Conservation (phyloP, 2,888 invertebrate genomes). For the Thecocarcelia acutangulata region DNA sequence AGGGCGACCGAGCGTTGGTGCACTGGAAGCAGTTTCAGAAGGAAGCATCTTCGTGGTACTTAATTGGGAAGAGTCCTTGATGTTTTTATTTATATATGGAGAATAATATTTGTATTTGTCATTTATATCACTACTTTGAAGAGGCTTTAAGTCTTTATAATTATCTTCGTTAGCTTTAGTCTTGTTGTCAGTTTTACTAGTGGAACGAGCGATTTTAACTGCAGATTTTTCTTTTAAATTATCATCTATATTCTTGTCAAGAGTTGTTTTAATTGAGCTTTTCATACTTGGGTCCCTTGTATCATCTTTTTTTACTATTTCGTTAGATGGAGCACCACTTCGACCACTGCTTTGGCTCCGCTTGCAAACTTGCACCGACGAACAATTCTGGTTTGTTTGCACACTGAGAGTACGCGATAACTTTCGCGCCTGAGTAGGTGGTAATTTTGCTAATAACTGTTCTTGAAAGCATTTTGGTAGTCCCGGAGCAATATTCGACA, state of each 20-base stretch:
- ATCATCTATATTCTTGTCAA: conserved; percentile 4
- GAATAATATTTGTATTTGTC: conserved; percentile 81
- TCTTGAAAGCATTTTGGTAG: conserved; percentile 87
- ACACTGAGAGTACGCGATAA: conserved; percentile 85
- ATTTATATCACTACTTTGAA: conserved; percentile 78
- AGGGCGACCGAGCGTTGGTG: conserved; percentile 75
- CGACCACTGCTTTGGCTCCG: conserved; percentile 82
- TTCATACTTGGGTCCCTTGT: conserved; percentile 9
- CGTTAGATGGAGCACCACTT: conserved; percentile 63
- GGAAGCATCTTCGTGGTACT: conserved; percentile 76
- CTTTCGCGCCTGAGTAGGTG: conserved; percentile 86
- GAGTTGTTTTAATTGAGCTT: neutral
- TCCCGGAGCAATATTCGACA: conserved; percentile 87
- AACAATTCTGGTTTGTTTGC: conserved; percentile 74
- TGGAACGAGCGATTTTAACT: conserved; percentile 15
- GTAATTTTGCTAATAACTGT: conserved; percentile 86
- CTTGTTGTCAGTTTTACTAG: conserved; percentile 75
- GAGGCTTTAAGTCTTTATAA: conserved; percentile 75
- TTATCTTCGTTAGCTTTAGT: conserved; percentile 77
- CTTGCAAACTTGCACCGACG: conserved; percentile 75
- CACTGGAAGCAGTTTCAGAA: conserved; percentile 69
- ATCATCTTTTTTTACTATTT: conserved; percentile 45
- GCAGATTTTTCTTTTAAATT: conserved; percentile 24
- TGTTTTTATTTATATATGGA: conserved; percentile 77
- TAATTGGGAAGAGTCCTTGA: conserved; percentile 67